Conservation (phyloP, 2,797 vertebrate genomes). For the Jordanella pulchra region DNA sequence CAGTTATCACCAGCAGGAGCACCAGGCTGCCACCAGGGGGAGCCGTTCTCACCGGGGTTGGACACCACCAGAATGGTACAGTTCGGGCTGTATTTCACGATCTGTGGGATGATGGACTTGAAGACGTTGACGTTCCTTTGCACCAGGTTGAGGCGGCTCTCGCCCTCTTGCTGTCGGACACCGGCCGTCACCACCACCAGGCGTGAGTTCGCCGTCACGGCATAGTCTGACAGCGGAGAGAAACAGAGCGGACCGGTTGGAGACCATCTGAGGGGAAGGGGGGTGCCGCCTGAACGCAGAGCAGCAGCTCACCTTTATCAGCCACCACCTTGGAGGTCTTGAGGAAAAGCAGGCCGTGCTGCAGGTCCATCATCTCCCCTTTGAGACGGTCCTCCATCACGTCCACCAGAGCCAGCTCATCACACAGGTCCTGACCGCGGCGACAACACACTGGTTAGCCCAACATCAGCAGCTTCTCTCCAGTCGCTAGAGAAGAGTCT, state of each 20-base stretch:
- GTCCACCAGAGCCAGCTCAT: slow-evolving; percentile 94
- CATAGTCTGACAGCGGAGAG: slow-evolving; percentile 82
- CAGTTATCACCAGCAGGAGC: neutral
- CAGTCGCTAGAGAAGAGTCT: slow-evolving; percentile 26
- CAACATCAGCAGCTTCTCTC: neutral
- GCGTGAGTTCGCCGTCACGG: slow-evolving; percentile 91
- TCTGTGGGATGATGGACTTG: slow-evolving; percentile 92
- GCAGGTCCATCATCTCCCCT: slow-evolving; percentile 96
- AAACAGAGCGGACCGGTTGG: neutral
- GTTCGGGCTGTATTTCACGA: slow-evolving; percentile 91
- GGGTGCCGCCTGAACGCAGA: no score
- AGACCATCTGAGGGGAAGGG: neutral
- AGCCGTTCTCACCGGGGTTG: slow-evolving; percentile 87
- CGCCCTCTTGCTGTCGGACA: slow-evolving; percentile 95
- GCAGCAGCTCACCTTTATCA: slow-evolving; percentile 84
- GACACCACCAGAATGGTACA: slow-evolving; percentile 93
- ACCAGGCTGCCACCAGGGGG: no score
- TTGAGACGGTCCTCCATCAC: slow-evolving; percentile 94
- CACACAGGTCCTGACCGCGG: slow-evolving; percentile 83
- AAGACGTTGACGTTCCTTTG: slow-evolving; percentile 97
- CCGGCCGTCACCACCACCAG: slow-evolving; percentile 94
- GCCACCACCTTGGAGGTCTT: slow-evolving; percentile 92
- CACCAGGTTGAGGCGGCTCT: slow-evolving; percentile 94
- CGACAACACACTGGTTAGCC: neutral
- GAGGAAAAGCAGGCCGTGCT: slow-evolving; percentile 94